These are phyloP conservation scores for Elmis aenea DNA, from an alignment of 2,888 invertebrate genomes.

Conservation along the genomic window DNA sequence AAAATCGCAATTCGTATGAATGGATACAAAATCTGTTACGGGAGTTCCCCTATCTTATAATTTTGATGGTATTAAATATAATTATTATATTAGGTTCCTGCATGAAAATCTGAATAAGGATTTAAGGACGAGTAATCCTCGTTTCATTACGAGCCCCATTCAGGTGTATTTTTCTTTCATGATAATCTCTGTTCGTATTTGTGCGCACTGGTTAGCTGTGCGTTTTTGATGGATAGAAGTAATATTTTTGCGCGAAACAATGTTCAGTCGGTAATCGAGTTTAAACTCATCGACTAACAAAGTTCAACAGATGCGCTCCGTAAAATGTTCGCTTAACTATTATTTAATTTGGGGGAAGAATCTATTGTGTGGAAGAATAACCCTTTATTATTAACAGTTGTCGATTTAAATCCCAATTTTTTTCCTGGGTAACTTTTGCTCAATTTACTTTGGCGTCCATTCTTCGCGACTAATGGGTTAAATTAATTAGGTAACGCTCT, in stretches of 20 bases:
- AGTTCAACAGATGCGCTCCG: conserved; percentile 28
- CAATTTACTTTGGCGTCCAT: conserved; percentile 20
- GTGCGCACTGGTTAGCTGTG: conserved; percentile 1
- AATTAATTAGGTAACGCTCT: too few relatives aligned
- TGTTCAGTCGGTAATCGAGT: conserved; percentile 9
- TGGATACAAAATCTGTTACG: conserved; percentile 19
- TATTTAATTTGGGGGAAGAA: conserved; percentile 26
- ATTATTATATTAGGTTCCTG: conserved; percentile 30
- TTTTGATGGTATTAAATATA: conserved; percentile 25
- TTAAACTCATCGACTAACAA: conserved; percentile 11
- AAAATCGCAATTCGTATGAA: conserved; percentile 21
- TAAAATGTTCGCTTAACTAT: conserved; percentile 25
- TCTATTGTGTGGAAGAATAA: conserved; percentile 31
- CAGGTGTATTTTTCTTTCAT: conserved; percentile 7
- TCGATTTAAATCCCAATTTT: conserved; percentile 22
- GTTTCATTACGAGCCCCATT: too few relatives aligned
- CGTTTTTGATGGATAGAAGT: conserved; percentile 7
- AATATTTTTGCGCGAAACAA: conserved; percentile 12
- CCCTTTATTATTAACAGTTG: conserved; percentile 31
- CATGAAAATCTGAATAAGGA: conserved; percentile 23
- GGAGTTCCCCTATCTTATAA: conserved; percentile 12
- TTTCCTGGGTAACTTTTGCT: conserved; percentile 22
- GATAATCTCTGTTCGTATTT: conserved; percentile 9
- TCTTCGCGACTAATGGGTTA: conserved; percentile 20
- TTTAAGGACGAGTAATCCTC: conserved; percentile 9